These are phyloP conservation scores for Diadophis punctatus DNA, from an alignment of 2,113 vertebrate genomes.

Conservation along the genomic window DNA sequence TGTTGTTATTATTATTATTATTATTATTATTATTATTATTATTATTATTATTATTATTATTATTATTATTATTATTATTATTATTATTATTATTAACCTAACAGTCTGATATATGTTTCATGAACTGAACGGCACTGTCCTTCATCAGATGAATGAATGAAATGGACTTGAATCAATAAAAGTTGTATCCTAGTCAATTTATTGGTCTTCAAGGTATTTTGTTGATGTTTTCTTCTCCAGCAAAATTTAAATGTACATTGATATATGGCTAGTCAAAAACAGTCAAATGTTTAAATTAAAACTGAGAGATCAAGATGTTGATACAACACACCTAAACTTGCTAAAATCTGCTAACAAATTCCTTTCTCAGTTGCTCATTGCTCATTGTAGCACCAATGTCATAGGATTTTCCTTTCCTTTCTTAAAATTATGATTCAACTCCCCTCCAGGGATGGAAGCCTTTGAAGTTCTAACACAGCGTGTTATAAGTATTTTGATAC, in stretches of 20 bases:
- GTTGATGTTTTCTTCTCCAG: neutral
- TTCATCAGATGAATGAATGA: neutral
- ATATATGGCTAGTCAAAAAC: neutral
- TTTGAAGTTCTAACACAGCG: constrained; percentile 73
- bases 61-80: no score
- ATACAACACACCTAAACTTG: neutral
- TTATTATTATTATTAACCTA: no score
- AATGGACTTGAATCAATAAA: neutral
- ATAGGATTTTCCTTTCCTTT: neutral
- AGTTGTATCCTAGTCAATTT: neutral
- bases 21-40: no score
- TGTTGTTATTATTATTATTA: no score
- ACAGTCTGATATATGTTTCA: neutral
- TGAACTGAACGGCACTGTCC: neutral
- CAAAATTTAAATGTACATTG: neutral
- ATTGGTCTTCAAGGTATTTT: neutral
- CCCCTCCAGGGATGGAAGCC: constrained; percentile 60
- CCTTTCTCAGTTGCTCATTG: neutral
- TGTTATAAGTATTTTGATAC: constrained; percentile 74
- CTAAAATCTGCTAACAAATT: neutral
- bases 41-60: no score
- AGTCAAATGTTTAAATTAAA: neutral
- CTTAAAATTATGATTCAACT: constrained; percentile 40
- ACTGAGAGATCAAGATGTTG: neutral
- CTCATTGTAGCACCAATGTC: neutral